Evolutionary conservation across 2,113 vertebrate species (phyloP), one percentile per base, ranked within the genome.

Genomic region (Parotia lawesii): DNA sequence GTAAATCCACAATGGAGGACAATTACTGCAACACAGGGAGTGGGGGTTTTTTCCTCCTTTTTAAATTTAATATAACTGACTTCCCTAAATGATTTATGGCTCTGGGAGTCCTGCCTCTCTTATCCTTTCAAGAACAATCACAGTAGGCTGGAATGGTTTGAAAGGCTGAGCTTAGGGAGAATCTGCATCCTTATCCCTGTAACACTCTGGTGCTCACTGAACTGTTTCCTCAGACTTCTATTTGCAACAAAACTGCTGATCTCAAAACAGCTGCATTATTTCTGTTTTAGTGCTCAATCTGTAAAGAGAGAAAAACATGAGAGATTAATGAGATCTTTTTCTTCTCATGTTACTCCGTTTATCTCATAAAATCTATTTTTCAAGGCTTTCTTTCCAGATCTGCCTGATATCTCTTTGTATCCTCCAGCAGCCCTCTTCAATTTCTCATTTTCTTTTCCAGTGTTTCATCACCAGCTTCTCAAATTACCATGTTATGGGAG

Each of bases 271-370:
- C 71, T 84, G 71, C 89, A 87, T 96, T 97, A 89, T 90, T 96
- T 96, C 91, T 95, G 82, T 33, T 96, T 96, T 94, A 94, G 57
- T 88, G 73, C 29, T 96, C 87, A 83, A 66, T 85, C 93, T 95
- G 71, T 85, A 93, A 89, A 77, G 44, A 88, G 81, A 90, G 82
- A 89, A 97, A 97, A 96, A 90, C 77, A 87, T 21, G 54, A 85
- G 86, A 96, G 90, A 97, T 96, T 96, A 97, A 96, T 95, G 92
- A 94, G 87, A 95, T 73, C 70, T 85, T 96, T 93, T 93, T 69
- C 77, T 89, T 92, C 85, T 91, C 44, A 51, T 85, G 70, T 93
- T 95, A 40, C n/a, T 80, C 82, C 2, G 5, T 94, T 95, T 96
- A 95, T 96, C 94, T 97, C 93, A 75, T 70, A 94, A 93, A 96